A percentile compares a stretch with the other conserved stretches of the same genome.
Conservation (phyloP, 2,797 vertebrate species). For the Sciurus vulgaris region DNA sequence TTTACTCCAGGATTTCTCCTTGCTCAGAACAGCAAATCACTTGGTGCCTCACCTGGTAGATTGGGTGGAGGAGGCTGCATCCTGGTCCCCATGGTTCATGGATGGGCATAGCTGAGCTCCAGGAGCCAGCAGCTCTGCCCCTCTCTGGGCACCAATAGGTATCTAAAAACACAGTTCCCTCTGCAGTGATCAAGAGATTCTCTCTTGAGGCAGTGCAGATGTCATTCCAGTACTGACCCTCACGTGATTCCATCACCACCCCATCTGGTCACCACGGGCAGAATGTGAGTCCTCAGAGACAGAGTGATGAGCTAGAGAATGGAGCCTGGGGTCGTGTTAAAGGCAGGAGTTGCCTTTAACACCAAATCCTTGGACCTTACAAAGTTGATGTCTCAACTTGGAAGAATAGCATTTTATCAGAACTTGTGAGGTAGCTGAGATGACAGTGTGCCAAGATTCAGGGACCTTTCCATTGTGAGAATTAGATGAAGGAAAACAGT, state of each 20-base stretch:
- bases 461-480: slow-evolving; percentile 61
- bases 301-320: slow-evolving; percentile 25
- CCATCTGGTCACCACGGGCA: slow-evolving; percentile 24
- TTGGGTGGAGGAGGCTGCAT: background rate
- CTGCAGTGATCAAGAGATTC: background rate
- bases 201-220: background rate
- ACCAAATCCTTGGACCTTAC: slow-evolving; percentile 70
- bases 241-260: background rate
- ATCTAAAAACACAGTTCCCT: accelerated
- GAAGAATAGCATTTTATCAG: background rate
- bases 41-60: background rate
- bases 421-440: background rate
- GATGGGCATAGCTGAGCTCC: background rate
- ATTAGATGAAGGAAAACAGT: slow-evolving; percentile 65
- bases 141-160: background rate
- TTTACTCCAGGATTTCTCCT: background rate
- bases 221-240: background rate
- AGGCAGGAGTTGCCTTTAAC: slow-evolving; percentile 69
- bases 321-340: slow-evolving; percentile 70
- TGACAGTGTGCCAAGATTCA: slow-evolving; percentile 19
- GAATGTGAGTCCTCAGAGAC: slow-evolving; percentile 59
- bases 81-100: accelerated
- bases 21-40: background rate
- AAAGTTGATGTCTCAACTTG: background rate
- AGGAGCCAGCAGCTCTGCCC: background rate